Evolutionary conservation across 2,797 vertebrate species (phyloP), one percentile per base, ranked within the genome.

Genomic region (Liparis tanakae): DNA sequence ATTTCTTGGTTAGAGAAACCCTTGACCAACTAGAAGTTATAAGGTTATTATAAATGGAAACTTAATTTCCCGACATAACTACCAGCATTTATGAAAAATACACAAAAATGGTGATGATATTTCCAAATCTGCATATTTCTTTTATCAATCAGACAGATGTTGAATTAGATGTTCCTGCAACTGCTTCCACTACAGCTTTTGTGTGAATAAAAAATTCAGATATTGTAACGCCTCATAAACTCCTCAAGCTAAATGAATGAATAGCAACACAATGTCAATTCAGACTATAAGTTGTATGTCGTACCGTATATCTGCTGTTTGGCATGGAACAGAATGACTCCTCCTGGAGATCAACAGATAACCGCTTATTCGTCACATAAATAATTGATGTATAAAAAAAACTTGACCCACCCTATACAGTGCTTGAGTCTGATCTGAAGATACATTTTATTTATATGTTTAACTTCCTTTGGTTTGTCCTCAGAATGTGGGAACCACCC

Each of bases 401-500:
- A 13, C 2, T 17, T 3, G 10, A n/a, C 22, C 48, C 30, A 33
- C n/a, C 4, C 58, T 20, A 30, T 51, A 10, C 56, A 64, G 50
- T 72, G n/a, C 54, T n/a, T 36, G 22, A 56, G 55, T 84, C 62
- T 37, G 58, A 72, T 61, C 59, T 73, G 54, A 82, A 61, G 65
- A 68, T 70, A 7, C 81, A 61, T 72, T 25, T 84, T 79, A 81
- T 75, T 83, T 65, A 85, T 84, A 71, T 73, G 68, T 57, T 37
- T 82, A 68, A 57, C 66, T 85, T 85, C 76, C 69, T 82, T 81
- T 81, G 84, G 84, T 86, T 72, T 84, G 48, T 88, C 86, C 66
- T 80, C 86, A 94, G 92, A 91, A 87, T 84, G 88, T 91, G 72
- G 85, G 76, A 76, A 83, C 89, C 86, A 88, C 90, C 87, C 94